Conservation (phyloP, 64 coral and sea anemone species). For the Porites lutea region DNA sequence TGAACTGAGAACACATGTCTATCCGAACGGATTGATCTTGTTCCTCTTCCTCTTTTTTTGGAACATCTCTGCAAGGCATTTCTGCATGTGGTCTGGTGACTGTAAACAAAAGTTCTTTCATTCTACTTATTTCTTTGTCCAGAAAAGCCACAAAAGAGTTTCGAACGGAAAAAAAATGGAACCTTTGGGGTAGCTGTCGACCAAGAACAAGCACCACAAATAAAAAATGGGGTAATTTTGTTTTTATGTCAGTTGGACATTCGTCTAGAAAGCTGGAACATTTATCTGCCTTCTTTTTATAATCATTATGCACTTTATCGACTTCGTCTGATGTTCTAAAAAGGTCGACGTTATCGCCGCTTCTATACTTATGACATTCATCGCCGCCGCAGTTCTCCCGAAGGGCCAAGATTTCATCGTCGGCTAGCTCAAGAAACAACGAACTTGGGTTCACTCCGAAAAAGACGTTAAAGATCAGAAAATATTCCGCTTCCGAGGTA, state of each 20-base stretch:
- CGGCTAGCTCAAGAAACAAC: constrained; percentile 23
- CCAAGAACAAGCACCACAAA: constrained; percentile 25
- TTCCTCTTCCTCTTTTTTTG: not conserved
- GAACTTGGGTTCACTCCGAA: constrained; percentile 28
- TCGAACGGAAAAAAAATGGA: not conserved
- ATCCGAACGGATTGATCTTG: not conserved
- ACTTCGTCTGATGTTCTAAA: constrained; percentile 37
- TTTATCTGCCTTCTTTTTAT: constrained; percentile 10
- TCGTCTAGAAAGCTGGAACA: not conserved
- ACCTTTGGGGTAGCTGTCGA: not conserved
- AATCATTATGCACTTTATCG: constrained; percentile 19
- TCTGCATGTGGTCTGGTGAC: constrained; percentile 20
- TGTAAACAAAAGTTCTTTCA: constrained; percentile 6
- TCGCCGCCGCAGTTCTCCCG: constrained; percentile 23
- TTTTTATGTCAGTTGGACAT: constrained; percentile 26
- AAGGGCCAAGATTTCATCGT: constrained; percentile 31
- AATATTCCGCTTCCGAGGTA: constrained; percentile 58
- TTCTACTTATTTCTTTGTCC: not conserved
- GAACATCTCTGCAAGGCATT: not conserved
- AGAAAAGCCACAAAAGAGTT: constrained; percentile 15
- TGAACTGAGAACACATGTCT: not conserved
- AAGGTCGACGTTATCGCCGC: not conserved
- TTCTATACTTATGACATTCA: constrained; percentile 3
- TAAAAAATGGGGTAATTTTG: not conserved
- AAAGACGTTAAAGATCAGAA: constrained; percentile 64